phyloP scores from a whole-genome alignment of 2,888 invertebrate genomes.

The Cheilosia grossa region DNA sequence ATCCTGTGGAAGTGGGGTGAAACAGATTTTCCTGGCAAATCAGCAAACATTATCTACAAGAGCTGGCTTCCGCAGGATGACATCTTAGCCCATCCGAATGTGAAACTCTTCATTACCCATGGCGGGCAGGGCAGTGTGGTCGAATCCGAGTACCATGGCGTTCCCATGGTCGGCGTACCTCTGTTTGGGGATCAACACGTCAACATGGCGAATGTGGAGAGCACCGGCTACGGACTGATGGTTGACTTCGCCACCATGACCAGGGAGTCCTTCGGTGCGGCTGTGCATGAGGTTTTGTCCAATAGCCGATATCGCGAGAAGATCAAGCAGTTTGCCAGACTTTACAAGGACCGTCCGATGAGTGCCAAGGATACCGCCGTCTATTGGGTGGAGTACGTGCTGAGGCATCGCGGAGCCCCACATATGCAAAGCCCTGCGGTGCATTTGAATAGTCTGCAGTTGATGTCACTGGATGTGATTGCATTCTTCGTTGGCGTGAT shows the following conservation, averaged over 20 bases:
- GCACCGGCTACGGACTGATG: conserved; percentile 84
- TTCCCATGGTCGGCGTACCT: conserved; percentile 89
- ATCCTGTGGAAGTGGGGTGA: conserved; percentile 88
- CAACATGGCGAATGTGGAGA: conserved; percentile 89
- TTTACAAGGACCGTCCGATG: conserved; percentile 85
- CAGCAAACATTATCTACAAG: conserved; percentile 80
- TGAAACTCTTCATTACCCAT: conserved; percentile 82
- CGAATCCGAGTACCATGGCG: conserved; percentile 90
- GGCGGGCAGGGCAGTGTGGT: conserved; percentile 88
- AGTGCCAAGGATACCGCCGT: conserved; percentile 84
- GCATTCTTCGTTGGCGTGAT: conserved; percentile 72
- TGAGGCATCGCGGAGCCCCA: conserved; percentile 84
- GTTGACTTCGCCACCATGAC: conserved; percentile 75
- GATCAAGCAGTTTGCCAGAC: conserved; percentile 82
- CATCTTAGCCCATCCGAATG: conserved; percentile 88
- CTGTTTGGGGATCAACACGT: conserved; percentile 91
- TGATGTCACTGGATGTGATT: conserved; percentile 84
- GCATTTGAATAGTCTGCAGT: conserved; percentile 83
- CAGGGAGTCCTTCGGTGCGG: conserved; percentile 70
- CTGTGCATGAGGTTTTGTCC: conserved; percentile 77
- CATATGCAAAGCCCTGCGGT: conserved; percentile 84
- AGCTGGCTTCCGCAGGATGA: conserved; percentile 86
- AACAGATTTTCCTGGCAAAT: conserved; percentile 81
- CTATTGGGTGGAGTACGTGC: conserved; percentile 85
- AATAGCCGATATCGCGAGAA: conserved; percentile 77